These are phyloP conservation scores for Eupithecia abbreviata DNA, from an alignment of 2,888 invertebrate species.

Conservation along the genomic window DNA sequence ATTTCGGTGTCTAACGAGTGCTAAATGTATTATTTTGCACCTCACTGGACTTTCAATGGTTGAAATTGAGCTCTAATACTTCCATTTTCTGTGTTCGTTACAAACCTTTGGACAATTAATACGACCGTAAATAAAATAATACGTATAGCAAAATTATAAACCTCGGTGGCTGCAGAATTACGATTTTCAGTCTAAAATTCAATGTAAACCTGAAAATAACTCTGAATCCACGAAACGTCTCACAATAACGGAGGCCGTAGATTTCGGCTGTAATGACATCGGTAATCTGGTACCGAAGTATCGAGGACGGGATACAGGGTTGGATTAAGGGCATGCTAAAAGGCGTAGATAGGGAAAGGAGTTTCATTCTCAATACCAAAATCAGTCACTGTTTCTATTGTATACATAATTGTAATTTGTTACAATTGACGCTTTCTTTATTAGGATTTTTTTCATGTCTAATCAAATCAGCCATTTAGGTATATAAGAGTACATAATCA, in stretches of 20 bases:
- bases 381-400: neutral
- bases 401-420: too few species aligned
- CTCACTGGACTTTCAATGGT: neutral
- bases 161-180: neutral
- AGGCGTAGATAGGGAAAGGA: neutral
- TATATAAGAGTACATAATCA: too few species aligned
- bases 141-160: neutral
- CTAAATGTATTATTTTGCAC: neutral
- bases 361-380: neutral
- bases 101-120: neutral
- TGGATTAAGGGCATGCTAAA: slow-evolving; percentile 9
- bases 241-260: slow-evolving; percentile 35
- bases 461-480: too few species aligned
- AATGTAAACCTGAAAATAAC: slow-evolving; percentile 26
- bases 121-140: neutral
- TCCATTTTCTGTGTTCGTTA: neutral
- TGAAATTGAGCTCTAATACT: neutral
- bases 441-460: too few species aligned
- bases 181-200: slow-evolving; percentile 15
- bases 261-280: slow-evolving; percentile 38
- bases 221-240: slow-evolving; percentile 25
- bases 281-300: slow-evolving; percentile 35
- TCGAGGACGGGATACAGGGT: slow-evolving; percentile 16
- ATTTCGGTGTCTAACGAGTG: neutral
- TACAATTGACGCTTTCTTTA: too few species aligned